phyloP scores from a whole-genome alignment of 92 coral and sea anemone genomes.

The Umimayanthus kanabou region DNA sequence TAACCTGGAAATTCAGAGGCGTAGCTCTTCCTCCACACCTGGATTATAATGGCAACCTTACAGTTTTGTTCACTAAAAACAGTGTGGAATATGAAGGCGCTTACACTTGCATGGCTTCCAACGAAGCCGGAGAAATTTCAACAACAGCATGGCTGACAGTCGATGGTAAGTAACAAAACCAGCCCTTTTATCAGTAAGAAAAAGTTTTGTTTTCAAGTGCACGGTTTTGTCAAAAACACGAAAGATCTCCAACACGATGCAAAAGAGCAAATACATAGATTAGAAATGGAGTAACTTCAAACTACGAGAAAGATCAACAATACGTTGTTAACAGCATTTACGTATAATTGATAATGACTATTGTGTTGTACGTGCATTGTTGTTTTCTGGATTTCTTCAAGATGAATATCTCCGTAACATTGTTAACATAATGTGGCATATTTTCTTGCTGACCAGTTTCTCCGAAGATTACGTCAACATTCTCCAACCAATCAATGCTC shows the following conservation, averaged over 20 bases:
- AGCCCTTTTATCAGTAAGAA: neutral
- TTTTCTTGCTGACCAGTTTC: neutral
- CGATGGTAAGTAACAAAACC: slow-evolving; percentile 6
- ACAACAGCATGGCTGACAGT: slow-evolving; percentile 28
- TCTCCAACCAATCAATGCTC: slow-evolving; percentile 8
- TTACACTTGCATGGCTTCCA: slow-evolving; percentile 4
- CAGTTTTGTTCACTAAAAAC: neutral
- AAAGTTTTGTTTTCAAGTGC: neutral
- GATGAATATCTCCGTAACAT: neutral
- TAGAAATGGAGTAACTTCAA: too few species aligned
- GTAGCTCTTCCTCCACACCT: neutral
- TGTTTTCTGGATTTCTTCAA: too few species aligned
- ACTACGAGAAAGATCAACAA: too few species aligned
- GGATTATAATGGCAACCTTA: neutral
- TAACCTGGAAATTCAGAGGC: neutral
- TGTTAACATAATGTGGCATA: neutral
- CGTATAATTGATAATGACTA: too few species aligned
- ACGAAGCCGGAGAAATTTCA: neutral
- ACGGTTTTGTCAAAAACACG: too few species aligned
- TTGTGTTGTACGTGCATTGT: neutral
- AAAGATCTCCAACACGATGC: too few species aligned
- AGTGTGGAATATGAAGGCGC: slow-evolving; percentile 10
- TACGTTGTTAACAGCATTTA: too few species aligned
- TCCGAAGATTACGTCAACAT: neutral
- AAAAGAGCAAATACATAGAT: too few species aligned